Conservation (phyloP, 2,888 invertebrate genomes). For the Thymelicus sylvestris region DNA sequence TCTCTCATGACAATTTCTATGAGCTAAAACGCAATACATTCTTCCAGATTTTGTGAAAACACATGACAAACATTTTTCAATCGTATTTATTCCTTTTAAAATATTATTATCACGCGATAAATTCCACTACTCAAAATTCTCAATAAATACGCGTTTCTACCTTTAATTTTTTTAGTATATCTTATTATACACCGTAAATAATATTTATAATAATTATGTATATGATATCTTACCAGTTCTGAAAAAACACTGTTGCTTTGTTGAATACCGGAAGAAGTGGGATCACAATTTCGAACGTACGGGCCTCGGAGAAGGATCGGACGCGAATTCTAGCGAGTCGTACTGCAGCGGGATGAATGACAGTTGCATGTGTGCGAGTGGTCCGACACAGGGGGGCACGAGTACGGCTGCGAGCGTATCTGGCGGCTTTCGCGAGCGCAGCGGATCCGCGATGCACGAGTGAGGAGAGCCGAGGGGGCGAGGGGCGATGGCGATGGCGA, state of each 20-base stretch:
- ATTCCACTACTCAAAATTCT: constrained; percentile 3
- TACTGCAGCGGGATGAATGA: constrained; percentile 63
- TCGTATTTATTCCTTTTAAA: background rate
- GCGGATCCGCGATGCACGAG: constrained; percentile 63
- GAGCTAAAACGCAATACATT: constrained; percentile 65
- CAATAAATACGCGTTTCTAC: background rate
- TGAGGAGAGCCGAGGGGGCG: background rate
- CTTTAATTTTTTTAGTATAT: too few species aligned
- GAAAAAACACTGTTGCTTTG: constrained; percentile 45
- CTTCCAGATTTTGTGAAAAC: constrained; percentile 37
- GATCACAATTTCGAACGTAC: constrained; percentile 31
- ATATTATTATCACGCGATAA: background rate
- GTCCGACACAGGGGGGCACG: constrained; percentile 45
- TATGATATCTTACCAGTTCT: constrained; percentile 43
- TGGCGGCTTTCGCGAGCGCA: constrained; percentile 66
- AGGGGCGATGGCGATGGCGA: constrained; percentile 53
- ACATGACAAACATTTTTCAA: background rate
- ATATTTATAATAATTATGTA: background rate
- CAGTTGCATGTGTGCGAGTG: constrained; percentile 62
- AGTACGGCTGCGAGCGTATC: constrained; percentile 58
- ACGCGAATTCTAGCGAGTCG: constrained; percentile 47
- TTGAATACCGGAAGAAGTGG: constrained; percentile 26
- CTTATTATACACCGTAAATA: too few species aligned
- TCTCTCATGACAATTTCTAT: constrained; percentile 72
- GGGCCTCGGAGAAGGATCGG: constrained; percentile 20